Percentiles rank a stretch among this genome's conserved stretches.
These are phyloP conservation scores for Physella acuta DNA, from an alignment of 1,140 invertebrate genomes.

Conservation along the genomic window DNA sequence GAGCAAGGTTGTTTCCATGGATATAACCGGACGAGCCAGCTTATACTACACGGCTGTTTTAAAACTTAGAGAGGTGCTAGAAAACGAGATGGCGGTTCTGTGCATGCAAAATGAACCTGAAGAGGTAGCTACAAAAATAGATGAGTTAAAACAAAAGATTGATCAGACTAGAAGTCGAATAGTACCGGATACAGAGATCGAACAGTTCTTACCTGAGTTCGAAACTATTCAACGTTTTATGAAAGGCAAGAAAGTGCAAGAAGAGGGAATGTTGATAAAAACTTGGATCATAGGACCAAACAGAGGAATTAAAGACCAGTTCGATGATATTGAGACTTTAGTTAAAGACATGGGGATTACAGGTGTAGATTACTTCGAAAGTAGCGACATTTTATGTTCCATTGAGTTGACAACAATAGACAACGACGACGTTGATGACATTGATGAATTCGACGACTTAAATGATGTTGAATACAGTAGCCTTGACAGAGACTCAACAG, in stretches of 20 bases:
- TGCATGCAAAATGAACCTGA: too few relatives aligned
- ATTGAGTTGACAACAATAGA: too few relatives aligned
- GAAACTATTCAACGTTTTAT: neutral
- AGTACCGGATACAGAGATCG: neutral
- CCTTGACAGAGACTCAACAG: too few relatives aligned
- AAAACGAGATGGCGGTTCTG: neutral
- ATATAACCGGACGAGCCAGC: neutral
- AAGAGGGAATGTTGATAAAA: neutral
- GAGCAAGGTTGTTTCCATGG: neutral
- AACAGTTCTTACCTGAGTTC: neutral
- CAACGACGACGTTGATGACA: too few relatives aligned
- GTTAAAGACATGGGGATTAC: too few relatives aligned
- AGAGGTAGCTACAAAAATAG: too few relatives aligned
- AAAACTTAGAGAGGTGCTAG: neutral
- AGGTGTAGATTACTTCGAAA: too few relatives aligned
- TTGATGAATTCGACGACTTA: too few relatives aligned
- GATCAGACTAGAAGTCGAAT: neutral
- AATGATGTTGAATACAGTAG: too few relatives aligned
- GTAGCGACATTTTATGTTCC: too few relatives aligned
- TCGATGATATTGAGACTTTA: slow-evolving; percentile 77
- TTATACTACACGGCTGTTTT: neutral
- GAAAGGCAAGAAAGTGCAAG: neutral
- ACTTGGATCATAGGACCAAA: neutral
- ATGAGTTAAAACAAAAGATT: too few relatives aligned
- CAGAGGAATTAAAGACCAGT: slow-evolving; percentile 67